Evolutionary conservation across 2,888 invertebrate species (phyloP), one percentile per base, ranked within the genome.

Genomic region (Pristionchus japonicus): DNA sequence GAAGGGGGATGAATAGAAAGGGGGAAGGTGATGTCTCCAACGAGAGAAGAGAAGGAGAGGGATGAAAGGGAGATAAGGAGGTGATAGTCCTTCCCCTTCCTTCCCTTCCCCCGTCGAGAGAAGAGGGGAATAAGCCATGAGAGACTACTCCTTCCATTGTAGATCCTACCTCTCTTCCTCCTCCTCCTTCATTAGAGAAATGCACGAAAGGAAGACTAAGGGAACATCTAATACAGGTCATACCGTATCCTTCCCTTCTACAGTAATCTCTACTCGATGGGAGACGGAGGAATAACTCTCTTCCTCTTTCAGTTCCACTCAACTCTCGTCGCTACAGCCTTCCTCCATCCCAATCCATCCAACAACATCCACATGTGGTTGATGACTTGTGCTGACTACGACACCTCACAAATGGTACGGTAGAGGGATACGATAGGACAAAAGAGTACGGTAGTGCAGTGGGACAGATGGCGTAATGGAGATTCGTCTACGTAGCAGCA

Each of bases 321-420:
- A n/a, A 67, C 64, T 27, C 31, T 67, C 40, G 86, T 86, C 3
- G 64, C 86, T 1, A 40, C 43, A 86, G 86, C 86, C 64, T 86
- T 86, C 57, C 86, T 86, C 31, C 86, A 86, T 86, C 86, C 86
- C 7, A 86, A 67, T 86, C 86, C 67, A 7, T 49, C 34, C 43
- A 47, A 86, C 23, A 31, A 37, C 43, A 86, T 67, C 40, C 86
- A 86, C 31, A 43, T 86, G 64, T 86, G 86, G 86, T 37, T 84
- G 34, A 84, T 84, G 84, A 84, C 84, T 52, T 84, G 84, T 84
- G 84, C 84, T 37, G 84, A 84, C 61, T 84, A 84, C 37, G 84
- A 52, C 11, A 40, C n/a, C 40, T 40, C 77, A n/a, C 77, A 43
- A 80, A 20, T 47, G 43, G 49, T 80, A 80, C 47, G 80, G 27